phyloP scores from a whole-genome alignment of 1,140 invertebrate genomes.

The Cydia splendana region DNA sequence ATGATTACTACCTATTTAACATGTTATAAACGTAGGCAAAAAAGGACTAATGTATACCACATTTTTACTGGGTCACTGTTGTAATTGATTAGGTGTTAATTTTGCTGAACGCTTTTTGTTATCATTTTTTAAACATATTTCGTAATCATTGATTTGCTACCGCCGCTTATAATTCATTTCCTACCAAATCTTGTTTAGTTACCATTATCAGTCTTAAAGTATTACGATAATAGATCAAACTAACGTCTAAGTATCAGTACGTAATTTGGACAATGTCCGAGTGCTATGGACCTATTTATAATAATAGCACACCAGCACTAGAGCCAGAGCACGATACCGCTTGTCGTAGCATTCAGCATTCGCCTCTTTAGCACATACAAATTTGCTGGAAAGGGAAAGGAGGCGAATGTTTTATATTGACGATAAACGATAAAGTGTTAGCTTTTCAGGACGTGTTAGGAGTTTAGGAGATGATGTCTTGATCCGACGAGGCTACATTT shows the following conservation, averaged over 20 bases:
- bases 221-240: neutral
- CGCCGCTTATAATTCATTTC: conserved; percentile 12
- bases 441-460: neutral
- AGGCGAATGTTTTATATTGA: neutral
- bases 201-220: neutral
- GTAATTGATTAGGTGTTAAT: conserved; percentile 9
- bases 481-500: neutral
- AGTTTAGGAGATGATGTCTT: neutral
- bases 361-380: neutral
- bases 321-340: neutral
- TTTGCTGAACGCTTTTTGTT: conserved; percentile 23
- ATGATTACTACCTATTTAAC: neutral
- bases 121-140: conserved; percentile 3
- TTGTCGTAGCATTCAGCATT: neutral
- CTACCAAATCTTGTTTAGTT: neutral
- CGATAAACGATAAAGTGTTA: neutral
- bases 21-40: neutral
- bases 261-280: neutral
- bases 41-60: neutral
- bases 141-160: conserved; percentile 5
- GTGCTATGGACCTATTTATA: neutral
- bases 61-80: neutral
- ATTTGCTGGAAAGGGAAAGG: neutral
- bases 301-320: neutral
- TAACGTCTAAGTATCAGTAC: neutral